Percentiles rank a stretch among this genome's conserved stretches.
phyloP scores from a whole-genome alignment of 2,113 vertebrate genomes.

The Sebastes schlegelii region DNA sequence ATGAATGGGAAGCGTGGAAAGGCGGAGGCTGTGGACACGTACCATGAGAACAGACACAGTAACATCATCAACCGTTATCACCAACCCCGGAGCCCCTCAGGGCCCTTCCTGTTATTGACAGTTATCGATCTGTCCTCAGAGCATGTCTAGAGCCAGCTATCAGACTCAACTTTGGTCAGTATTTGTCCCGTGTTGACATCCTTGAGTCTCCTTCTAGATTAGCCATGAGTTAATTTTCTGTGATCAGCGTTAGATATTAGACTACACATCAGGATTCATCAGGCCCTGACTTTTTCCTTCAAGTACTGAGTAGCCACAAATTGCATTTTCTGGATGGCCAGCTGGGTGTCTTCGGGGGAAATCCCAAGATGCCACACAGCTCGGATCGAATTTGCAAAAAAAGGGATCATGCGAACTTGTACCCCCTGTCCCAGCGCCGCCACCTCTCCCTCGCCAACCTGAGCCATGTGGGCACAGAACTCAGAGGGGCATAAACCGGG shows the following conservation, averaged over 20 bases:
- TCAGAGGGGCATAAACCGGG: slow-evolving; percentile 60
- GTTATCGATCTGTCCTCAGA: too few species aligned
- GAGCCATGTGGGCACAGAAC: slow-evolving; percentile 83
- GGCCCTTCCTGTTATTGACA: too few species aligned
- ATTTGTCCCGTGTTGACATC: background rate
- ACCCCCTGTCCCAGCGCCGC: slow-evolving; percentile 71
- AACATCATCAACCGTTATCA: too few species aligned
- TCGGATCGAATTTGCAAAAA: slow-evolving; percentile 62
- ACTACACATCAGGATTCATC: slow-evolving; percentile 27
- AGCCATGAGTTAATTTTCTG: background rate
- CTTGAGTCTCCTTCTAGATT: background rate
- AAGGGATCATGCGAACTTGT: slow-evolving; percentile 83
- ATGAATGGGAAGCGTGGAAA: too few species aligned
- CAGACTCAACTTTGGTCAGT: background rate
- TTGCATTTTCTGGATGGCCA: slow-evolving; percentile 84
- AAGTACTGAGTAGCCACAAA: slow-evolving; percentile 78
- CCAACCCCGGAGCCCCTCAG: too few species aligned
- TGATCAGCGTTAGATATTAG: background rate
- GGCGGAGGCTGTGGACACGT: too few species aligned
- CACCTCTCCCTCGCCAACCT: slow-evolving; percentile 78
- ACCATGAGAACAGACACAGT: too few species aligned
- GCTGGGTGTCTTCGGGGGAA: slow-evolving; percentile 80
- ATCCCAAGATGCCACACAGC: slow-evolving; percentile 87
- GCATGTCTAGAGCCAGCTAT: too few species aligned
- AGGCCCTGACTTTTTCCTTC: slow-evolving; percentile 26